These are phyloP conservation scores for Aricia artaxerxes DNA, from an alignment of 2,888 invertebrate genomes.

Conservation along the genomic window DNA sequence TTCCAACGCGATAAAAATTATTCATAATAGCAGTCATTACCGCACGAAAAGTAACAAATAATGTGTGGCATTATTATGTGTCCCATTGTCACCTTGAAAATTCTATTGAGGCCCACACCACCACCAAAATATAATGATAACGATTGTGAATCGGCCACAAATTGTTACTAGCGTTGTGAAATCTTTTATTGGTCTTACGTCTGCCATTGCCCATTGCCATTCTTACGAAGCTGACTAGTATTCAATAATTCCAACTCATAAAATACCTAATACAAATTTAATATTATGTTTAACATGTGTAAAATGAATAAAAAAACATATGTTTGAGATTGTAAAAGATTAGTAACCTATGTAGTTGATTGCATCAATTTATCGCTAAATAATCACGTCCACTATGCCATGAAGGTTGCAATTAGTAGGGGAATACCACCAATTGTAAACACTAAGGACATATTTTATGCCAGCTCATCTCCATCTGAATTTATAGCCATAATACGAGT, in stretches of 20 bases:
- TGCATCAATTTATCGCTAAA: slow-evolving; percentile 73
- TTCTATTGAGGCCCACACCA: not conserved
- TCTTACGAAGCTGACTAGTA: not conserved
- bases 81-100: slow-evolving; percentile 14
- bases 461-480: slow-evolving; percentile 55
- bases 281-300: not conserved
- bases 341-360: slow-evolving; percentile 71
- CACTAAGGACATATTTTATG: slow-evolving; percentile 71
- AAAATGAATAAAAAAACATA: slow-evolving; percentile 14
- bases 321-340: slow-evolving; percentile 45
- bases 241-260: not conserved
- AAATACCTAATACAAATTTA: not conserved
- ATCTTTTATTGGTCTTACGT: not conserved
- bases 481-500: slow-evolving; percentile 49
- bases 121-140: slow-evolving; percentile 17
- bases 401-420: slow-evolving; percentile 76
- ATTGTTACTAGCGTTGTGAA: not conserved
- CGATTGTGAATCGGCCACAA: slow-evolving; percentile 15
- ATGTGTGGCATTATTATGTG: slow-evolving; percentile 15
- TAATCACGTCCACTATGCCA: slow-evolving; percentile 69
- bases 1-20: slow-evolving; percentile 5
- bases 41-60: slow-evolving; percentile 9
- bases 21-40: slow-evolving; percentile 25
- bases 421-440: slow-evolving; percentile 68
- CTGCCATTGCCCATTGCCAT: not conserved